phyloP scores from a whole-genome alignment of 2,113 vertebrate species.

The Indri indri region DNA sequence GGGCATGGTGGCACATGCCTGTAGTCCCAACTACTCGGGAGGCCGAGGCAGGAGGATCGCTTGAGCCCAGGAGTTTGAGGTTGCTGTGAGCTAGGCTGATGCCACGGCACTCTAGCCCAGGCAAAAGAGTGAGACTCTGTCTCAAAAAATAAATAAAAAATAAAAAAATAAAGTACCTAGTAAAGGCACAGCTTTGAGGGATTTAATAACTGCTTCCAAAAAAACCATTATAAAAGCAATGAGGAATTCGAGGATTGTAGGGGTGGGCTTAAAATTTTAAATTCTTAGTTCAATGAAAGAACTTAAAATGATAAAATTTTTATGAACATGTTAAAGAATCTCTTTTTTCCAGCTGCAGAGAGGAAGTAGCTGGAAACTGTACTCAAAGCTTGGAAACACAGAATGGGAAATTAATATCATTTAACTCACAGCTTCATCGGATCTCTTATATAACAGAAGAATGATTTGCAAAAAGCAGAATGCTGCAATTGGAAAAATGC shows the following conservation, averaged over 20 bases:
- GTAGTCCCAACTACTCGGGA: too few relatives aligned
- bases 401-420: neutral
- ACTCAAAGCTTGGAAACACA: neutral
- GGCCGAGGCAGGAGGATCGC: too few relatives aligned
- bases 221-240: neutral
- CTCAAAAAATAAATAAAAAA: too few relatives aligned
- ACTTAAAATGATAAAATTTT: neutral
- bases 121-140: too few relatives aligned
- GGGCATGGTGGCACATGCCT: too few relatives aligned
- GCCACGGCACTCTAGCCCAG: too few relatives aligned
- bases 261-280: neutral
- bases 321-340: neutral
- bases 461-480: neutral
- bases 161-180: neutral
- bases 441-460: neutral
- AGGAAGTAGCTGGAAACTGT: neutral
- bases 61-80: too few relatives aligned
- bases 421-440: neutral
- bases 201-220: neutral
- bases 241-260: neutral
- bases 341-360: neutral
- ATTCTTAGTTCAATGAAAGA: neutral
- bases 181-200: neutral
- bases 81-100: too few relatives aligned
- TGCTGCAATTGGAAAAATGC: neutral